Base-by-base conservation (phyloP, 2,797 vertebrate species). In the Bradypodion ventrale region DNA sequence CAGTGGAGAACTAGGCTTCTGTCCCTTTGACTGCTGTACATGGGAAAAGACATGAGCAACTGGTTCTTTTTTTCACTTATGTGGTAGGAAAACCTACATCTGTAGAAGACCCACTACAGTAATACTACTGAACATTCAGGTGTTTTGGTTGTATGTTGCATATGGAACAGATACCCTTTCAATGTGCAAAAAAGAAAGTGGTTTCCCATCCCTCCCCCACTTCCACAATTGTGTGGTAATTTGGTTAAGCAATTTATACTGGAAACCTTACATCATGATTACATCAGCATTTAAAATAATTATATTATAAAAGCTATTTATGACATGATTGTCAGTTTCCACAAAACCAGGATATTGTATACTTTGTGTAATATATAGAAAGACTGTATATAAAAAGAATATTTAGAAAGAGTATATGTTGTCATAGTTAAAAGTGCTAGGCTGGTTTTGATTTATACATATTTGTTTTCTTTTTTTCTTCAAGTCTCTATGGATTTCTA, bases 381-480 rank as follows among this genome's bases (percentile, higher is more conserved):
- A n/a, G n/a, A n/a, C n/a, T n/a, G n/a, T n/a, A n/a, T n/a, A n/a
- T n/a, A n/a, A n/a, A n/a, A n/a, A n/a, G n/a, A n/a, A n/a, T n/a
- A n/a, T n/a, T n/a, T n/a, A n/a, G n/a, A n/a, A n/a, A n/a, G n/a
- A n/a, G 52, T 56, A 46, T 44, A 46, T 25, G 4, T 8, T 46
- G 5, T 29, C 44, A 7, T 27, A 25, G 12, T 27, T 44, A 72
- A 72, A 44, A 12, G 4, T 2, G 8, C 40, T 29, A 44, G n/a
- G 10, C 27, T n/a, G 42, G 42, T 44, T 70, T 73, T 73, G 42
- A 73, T 73, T 73, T 73, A 73, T 72, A 72, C 5, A 75, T 25
- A 32, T 13, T 13, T 76, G n/a, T 86, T 89, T 92, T 91, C 93
- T 91, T 90, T 75, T n/a, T 21, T 56, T 56, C 21, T 19, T 23